Base-by-base conservation (phyloP, 1,140 invertebrate genomes). In the Mamestra configurata region DNA sequence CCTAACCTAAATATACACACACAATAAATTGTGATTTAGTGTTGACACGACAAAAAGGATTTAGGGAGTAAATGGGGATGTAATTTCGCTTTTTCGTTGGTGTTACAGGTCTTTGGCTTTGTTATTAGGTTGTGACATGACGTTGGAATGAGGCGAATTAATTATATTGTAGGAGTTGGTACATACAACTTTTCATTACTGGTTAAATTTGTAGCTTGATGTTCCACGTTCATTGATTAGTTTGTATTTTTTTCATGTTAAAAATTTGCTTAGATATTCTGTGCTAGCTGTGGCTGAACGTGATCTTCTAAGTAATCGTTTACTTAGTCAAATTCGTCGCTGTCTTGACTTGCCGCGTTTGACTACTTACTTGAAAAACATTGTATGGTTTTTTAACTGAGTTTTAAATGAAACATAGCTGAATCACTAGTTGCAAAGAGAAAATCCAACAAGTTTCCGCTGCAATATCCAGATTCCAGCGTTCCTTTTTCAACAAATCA, bases 21-120 rank as follows among this genome's bases (percentile, higher is more conserved):
- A 35, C n/a, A 53, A 71, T 40, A 64, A 64, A 64, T 71, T 35
- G 68, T 71, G 68, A 71, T 71, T 71, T 71, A 71, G 15, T 53
- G 46, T 71, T 35, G 68, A 51, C 46, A 11, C 46, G 46, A 53
- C 22, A 43, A 49, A 24, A 15, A 46, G 64, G 46, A 51, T 71
- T 71, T 51, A 18, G 68, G 8, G 37, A 71, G 24, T 5, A 71
- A 53, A 53, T 71, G 15, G 53, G 53, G 35, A 55, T 59, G 70
- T 40, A 57, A 22, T 40, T 59, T 43, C n/a, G 4, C 27, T 51
- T 31, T 59, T 73, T 43, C 22, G 35, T 40, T 40, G 20, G 18
- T 57, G 53, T 59, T 43, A 27, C 24, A 18, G 7, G n/a, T 20
- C 11, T 55, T 22, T 37, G 35, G 20, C 15, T 40, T 59, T 24